Percentiles rank a stretch among this genome's conserved stretches.
These are phyloP conservation scores for Florisuga fusca DNA, from an alignment of 2,797 vertebrate genomes.

Conservation along the genomic window DNA sequence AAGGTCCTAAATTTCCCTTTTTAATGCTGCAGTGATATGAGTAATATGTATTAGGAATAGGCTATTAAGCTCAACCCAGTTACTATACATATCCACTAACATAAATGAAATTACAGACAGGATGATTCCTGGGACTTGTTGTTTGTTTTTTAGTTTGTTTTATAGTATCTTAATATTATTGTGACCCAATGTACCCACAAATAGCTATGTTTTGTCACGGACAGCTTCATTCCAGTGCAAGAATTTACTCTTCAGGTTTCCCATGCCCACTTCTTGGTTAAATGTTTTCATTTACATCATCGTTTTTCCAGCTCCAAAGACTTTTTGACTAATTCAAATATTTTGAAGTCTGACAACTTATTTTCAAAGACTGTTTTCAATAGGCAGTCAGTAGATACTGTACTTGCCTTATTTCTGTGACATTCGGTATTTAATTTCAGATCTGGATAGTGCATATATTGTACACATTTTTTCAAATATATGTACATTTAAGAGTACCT, in stretches of 20 bases:
- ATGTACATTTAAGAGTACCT: neutral
- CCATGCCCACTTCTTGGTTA: neutral
- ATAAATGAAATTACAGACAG: neutral
- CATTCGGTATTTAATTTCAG: neutral
- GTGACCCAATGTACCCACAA: neutral
- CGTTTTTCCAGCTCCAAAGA: neutral
- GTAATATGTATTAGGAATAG: neutral
- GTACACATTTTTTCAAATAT: neutral
- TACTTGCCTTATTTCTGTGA: neutral
- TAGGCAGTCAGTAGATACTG: neutral
- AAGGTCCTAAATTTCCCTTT: neutral
- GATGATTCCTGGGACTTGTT: neutral
- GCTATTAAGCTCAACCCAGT: neutral
- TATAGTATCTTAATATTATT: neutral
- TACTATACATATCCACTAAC: neutral
- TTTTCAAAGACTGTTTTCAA: neutral
- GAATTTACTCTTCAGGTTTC: neutral
- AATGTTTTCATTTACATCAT: neutral
- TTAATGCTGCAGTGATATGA: neutral
- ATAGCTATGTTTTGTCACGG: neutral
- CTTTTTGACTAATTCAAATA: neutral
- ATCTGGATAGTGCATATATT: neutral
- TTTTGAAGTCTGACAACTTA: neutral
- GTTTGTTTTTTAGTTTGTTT: neutral
- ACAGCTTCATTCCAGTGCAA: neutral